Conservation (phyloP, 2,888 invertebrate genomes). For the Lomographa bimaculata region DNA sequence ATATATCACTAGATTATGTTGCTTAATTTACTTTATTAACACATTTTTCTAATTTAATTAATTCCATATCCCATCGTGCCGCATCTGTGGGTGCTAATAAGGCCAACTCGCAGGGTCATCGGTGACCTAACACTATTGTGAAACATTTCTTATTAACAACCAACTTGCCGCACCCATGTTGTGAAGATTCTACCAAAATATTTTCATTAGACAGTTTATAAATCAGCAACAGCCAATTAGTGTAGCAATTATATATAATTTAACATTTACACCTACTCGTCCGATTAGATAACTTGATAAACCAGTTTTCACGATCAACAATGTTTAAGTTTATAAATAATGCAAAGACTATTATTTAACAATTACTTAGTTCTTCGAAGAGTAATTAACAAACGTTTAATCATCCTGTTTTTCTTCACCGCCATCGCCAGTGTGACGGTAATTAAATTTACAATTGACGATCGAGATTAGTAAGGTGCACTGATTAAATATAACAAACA, state of each 20-base stretch:
- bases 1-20: slow-evolving; percentile 17
- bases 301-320: slow-evolving; percentile 34
- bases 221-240: slow-evolving; percentile 20
- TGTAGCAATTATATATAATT: slow-evolving; percentile 26
- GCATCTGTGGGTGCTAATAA: slow-evolving; percentile 42
- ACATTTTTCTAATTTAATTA: slow-evolving; percentile 25
- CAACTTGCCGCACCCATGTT: slow-evolving; percentile 24
- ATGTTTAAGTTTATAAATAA: slow-evolving; percentile 20
- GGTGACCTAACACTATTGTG: slow-evolving; percentile 41
- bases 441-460: slow-evolving; percentile 31
- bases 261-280: slow-evolving; percentile 33
- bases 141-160: slow-evolving; percentile 44
- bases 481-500: too few species aligned
- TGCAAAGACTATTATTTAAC: slow-evolving; percentile 24
- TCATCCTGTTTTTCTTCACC: slow-evolving; percentile 31
- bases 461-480: neutral
- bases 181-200: slow-evolving; percentile 24
- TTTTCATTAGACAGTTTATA: slow-evolving; percentile 24
- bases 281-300: slow-evolving; percentile 35
- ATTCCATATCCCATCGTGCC: slow-evolving; percentile 15
- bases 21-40: slow-evolving; percentile 19
- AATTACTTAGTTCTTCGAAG: slow-evolving; percentile 21
- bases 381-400: slow-evolving; percentile 30
- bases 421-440: slow-evolving; percentile 31
- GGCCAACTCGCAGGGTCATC: slow-evolving; percentile 50